Evolutionary conservation across 2,888 invertebrate genomes (phyloP), one percentile per base, ranked within the genome.

Genomic region (Sarcophaga carnaria): DNA sequence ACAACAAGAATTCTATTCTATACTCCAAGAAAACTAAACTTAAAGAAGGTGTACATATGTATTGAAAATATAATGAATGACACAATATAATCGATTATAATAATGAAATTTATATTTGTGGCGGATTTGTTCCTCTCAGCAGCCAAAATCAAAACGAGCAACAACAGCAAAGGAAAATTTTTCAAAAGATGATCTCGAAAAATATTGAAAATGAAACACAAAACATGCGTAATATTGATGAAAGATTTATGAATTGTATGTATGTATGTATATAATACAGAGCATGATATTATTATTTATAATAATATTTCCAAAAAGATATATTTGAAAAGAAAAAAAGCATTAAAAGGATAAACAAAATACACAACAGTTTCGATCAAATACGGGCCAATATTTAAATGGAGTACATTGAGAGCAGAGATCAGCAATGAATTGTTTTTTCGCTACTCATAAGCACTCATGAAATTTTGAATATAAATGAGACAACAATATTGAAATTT

Each of bases 91-190:
- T 71, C 81, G 87, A 82, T 87, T 87, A 84, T 82, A 76, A 84
- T 82, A 84, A 87, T 84, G 79, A 87, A 87, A 84, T 84, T 84
- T 81, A 87, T 87, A 82, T 84, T 81, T 77, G 69, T 78, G 80
- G 60, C 71, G 22, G 20, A 67, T 37, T 67, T 67, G 45, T n/a
- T 45, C 3, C 20, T 60, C 10, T 37, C 37, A 37, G 37, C n/a
- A 62, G 25, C 66, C 69, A 60, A 66, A 66, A 63, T 14, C 74
- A 63, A 83, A 78, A 47, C 25, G 6, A 20, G 14, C 14, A 20
- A 78, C 20, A 79, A 37, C 63, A 22, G 67, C 47, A 20, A 62
- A 62, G n/a, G 17, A 62, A 10, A 62, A 62, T 8, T n/a, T 17
- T 10, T 62, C 0, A 62, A 17, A 14, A 20, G 75, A 77, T 47